These are phyloP conservation scores for Copidosoma aretas DNA, from an alignment of 2,888 invertebrate species.

Conservation along the genomic window DNA sequence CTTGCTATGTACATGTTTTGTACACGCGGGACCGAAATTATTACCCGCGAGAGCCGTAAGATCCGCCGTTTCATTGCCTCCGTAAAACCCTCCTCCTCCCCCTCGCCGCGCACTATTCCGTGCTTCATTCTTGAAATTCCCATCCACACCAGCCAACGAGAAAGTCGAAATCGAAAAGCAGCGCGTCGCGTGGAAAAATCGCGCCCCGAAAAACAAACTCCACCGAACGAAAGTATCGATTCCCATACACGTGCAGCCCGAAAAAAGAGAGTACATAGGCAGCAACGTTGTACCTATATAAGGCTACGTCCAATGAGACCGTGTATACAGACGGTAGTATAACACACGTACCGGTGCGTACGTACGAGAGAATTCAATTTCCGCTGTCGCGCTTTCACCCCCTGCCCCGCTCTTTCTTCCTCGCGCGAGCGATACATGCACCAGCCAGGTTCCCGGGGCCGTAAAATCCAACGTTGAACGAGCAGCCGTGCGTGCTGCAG, in stretches of 20 bases:
- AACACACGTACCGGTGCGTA: background rate
- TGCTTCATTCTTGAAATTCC: no score
- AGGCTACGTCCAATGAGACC: background rate
- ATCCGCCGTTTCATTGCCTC: no score
- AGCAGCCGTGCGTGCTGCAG: conserved; percentile 26
- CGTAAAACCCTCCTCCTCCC: no score
- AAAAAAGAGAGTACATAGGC: background rate
- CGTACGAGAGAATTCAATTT: background rate
- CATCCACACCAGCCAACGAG: no score
- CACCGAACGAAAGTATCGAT: background rate
- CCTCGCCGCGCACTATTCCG: no score
- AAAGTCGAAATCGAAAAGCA: no score
- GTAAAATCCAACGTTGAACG: conserved; percentile 33
- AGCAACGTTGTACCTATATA: background rate
- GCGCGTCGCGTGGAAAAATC: background rate
- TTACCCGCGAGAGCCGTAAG: no score
- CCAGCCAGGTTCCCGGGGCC: conserved; percentile 6
- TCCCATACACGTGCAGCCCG: background rate
- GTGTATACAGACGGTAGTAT: background rate
- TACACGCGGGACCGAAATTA: no score
- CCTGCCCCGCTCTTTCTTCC: background rate
- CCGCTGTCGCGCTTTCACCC: background rate
- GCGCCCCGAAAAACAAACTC: background rate
- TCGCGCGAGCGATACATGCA: background rate
- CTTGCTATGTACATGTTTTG: no score